Evolutionary conservation across 2,888 invertebrate species (phyloP), one percentile per base, ranked within the genome.

Genomic region (Papilio elwesi): DNA sequence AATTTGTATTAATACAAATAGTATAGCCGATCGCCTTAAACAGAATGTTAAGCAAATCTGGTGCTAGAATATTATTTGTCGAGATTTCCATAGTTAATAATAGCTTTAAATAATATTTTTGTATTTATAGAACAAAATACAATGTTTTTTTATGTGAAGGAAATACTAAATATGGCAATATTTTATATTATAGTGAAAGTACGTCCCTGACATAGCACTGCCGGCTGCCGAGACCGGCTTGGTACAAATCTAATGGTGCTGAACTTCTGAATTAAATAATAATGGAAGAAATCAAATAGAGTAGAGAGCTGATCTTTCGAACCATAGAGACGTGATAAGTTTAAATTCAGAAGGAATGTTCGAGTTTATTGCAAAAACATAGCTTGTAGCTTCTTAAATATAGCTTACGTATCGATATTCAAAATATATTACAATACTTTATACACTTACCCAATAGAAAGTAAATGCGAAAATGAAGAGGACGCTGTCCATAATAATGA

Each of bases 181-280:
- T 76, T 78, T 77, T 76, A 76, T 75, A 72, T 74, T 75, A 74
- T 76, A 62, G 51, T 62, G 53, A 66, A 59, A 69, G 75, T 80
- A 78, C 75, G 80, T 82, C 80, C 81, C 0, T 26, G 80, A 52
- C 68, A 76, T 78, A 74, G 77, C 85, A 87, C 86, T 87, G 87
- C 88, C 88, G 80, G 26, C 26, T 26, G 26, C 26, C 26, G 26
- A 4, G 4, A 26, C 26, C 4, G 26, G 85, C 79, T 85, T 81
- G 84, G 89, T 90, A 89, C 88, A 89, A 90, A 88, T 78, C 76
- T 64, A 75, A 81, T 83, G 90, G 89, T 89, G 90, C 89, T 89
- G 80, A 77, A 76, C 67, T 78, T 85, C 81, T 77, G 82, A 81
- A 84, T 43, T 9, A n/a, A 59, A 59, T 38, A 38, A 55, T 53